A percentile compares a stretch with the other conserved stretches of the same genome.
Evolutionary conservation across 2,888 invertebrate genomes (phyloP).

Genomic region (Spisula subtruncata): DNA sequence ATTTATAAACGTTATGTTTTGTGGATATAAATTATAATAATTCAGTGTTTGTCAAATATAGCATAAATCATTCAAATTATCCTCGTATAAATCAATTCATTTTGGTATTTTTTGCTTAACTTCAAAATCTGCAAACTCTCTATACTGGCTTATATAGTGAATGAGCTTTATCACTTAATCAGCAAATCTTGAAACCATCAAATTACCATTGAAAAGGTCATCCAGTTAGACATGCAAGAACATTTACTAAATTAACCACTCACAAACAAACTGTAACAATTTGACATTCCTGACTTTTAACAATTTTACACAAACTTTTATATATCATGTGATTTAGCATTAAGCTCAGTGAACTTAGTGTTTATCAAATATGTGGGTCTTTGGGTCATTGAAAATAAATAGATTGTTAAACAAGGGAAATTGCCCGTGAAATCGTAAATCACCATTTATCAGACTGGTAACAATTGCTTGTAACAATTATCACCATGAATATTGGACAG

Average conservation of each 20-base stretch:
- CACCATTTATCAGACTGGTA: not conserved
- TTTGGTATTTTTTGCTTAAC: slow-evolving; percentile 31
- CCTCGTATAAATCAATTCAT: slow-evolving; percentile 33
- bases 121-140: not conserved
- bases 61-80: not conserved
- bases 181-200: slow-evolving; percentile 40
- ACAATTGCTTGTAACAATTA: slow-evolving; percentile 10
- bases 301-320: slow-evolving; percentile 14
- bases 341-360: slow-evolving; percentile 24
- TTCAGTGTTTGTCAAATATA: slow-evolving; percentile 34
- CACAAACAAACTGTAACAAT: slow-evolving; percentile 24
- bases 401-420: slow-evolving; percentile 40
- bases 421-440: slow-evolving; percentile 39
- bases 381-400: slow-evolving; percentile 50
- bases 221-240: slow-evolving; percentile 36
- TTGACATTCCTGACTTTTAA: not conserved
- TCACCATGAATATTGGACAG: not conserved
- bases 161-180: slow-evolving; percentile 29
- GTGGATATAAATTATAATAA: slow-evolving; percentile 35
- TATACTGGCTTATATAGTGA: slow-evolving; percentile 10
- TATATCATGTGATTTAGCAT: slow-evolving; percentile 22
- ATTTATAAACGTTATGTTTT: slow-evolving; percentile 31
- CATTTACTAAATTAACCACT: slow-evolving; percentile 34
- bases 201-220: slow-evolving; percentile 35
- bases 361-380: slow-evolving; percentile 52